Evolutionary conservation across 2,888 invertebrate genomes (phyloP).

Genomic region (Eristalis tenax): DNA sequence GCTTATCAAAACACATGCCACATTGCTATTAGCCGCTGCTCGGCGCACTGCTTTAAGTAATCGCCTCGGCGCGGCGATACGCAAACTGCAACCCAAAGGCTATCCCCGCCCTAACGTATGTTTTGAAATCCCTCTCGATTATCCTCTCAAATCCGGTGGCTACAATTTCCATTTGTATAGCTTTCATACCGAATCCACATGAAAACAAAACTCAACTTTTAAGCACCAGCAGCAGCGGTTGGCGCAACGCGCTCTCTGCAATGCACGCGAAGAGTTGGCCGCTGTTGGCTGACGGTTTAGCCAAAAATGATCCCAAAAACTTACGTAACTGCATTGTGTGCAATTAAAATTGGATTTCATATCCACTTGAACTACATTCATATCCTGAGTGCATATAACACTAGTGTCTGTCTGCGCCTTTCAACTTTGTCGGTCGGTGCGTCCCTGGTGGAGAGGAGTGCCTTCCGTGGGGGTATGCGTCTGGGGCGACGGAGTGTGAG

Average conservation of each 20-base stretch:
- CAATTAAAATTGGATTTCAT: conserved; percentile 65
- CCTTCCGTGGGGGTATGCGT: neutral
- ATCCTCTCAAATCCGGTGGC: neutral
- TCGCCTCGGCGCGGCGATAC: too few species aligned
- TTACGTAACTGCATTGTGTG: conserved; percentile 49
- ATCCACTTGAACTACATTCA: conserved; percentile 33
- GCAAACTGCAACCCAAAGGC: neutral
- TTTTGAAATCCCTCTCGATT: neutral
- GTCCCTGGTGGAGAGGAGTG: neutral
- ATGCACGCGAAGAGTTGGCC: neutral
- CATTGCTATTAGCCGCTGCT: too few species aligned
- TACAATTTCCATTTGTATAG: neutral
- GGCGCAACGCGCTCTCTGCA: neutral
- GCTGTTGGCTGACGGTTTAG: neutral
- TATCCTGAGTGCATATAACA: neutral
- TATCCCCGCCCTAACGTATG: neutral
- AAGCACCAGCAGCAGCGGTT: neutral
- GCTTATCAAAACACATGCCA: too few species aligned
- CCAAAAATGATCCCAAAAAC: conserved; percentile 34
- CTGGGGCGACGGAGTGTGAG: conserved; percentile 10
- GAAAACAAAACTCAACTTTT: neutral
- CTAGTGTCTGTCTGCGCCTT: neutral
- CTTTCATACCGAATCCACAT: neutral
- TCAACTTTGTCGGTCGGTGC: neutral
- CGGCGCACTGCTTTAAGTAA: too few species aligned